phyloP scores from a whole-genome alignment of 1,140 invertebrate species.

The Lineus longissimus region DNA sequence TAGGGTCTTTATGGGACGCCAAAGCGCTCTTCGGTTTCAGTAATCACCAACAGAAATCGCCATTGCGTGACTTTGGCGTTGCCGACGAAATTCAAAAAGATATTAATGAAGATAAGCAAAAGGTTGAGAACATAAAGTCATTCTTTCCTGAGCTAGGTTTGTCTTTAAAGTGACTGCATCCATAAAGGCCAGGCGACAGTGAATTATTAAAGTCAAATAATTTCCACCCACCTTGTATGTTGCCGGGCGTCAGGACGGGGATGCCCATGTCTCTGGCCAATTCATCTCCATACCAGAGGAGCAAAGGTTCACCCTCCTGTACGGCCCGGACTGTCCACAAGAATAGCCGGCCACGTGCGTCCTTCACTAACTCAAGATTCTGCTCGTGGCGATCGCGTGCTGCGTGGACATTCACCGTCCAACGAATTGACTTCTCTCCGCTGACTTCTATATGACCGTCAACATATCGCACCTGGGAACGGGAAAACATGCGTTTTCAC shows the following conservation, averaged over 20 bases:
- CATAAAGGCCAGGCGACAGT: no score
- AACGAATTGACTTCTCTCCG: conserved; percentile 33
- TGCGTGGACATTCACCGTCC: conserved; percentile 59
- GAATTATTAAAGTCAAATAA: no score
- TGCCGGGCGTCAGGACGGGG: conserved; percentile 74
- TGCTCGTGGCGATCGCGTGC: conserved; percentile 68
- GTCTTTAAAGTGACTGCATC: no score
- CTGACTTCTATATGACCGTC: conserved; percentile 15
- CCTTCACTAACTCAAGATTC: conserved; percentile 60
- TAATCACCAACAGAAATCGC: no score
- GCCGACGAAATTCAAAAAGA: no score
- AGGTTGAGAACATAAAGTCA: no score
- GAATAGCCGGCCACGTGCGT: conserved; percentile 28
- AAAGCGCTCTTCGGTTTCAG: no score
- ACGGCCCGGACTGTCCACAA: conserved; percentile 53
- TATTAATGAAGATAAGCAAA: no score
- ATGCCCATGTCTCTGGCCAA: conserved; percentile 65
- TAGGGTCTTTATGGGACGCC: no score
- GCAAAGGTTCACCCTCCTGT: conserved; percentile 61
- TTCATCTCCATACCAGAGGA: conserved; percentile 78
- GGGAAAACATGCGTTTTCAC: neutral
- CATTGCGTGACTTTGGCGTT: no score
- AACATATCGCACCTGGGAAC: conserved; percentile 21
- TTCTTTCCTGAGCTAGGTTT: no score
- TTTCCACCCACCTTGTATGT: conserved; percentile 69